A percentile compares a stretch with the other conserved stretches of the same genome.
Evolutionary conservation across 2,888 invertebrate genomes (phyloP).

Genomic region (Lasioglossum pauxillum): DNA sequence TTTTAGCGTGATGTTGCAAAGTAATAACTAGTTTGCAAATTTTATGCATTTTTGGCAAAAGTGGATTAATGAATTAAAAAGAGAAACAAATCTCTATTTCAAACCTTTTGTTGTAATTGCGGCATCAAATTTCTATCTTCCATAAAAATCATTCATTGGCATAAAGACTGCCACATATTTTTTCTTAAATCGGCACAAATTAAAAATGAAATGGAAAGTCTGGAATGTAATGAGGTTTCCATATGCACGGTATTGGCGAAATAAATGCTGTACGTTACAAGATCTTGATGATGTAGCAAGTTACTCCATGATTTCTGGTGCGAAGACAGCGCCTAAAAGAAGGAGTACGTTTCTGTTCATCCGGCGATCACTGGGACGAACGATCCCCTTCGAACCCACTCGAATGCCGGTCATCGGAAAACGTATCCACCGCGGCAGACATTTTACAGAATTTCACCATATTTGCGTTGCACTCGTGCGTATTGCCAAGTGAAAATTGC

Average conservation of each 20-base stretch:
- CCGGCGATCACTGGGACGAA: not conserved
- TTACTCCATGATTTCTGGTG: not conserved
- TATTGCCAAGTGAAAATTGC: constrained; percentile 49
- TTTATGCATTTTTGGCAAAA: too few species aligned
- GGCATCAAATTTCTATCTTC: not conserved
- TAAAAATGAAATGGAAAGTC: not conserved
- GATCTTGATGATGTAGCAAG: not conserved
- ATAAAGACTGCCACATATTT: too few species aligned
- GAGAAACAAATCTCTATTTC: too few species aligned
- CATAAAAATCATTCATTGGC: not conserved
- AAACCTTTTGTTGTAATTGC: too few species aligned
- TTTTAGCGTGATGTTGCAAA: too few species aligned
- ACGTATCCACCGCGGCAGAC: constrained; percentile 36
- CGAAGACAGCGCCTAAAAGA: not conserved
- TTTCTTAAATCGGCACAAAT: not conserved
- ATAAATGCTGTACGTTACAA: not conserved
- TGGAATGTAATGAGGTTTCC: not conserved
- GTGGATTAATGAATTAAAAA: too few species aligned
- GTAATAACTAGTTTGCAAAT: too few species aligned
- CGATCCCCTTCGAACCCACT: constrained; percentile 14
- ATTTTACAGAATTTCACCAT: constrained; percentile 51
- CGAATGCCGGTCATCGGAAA: constrained; percentile 33
- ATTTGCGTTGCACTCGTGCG: constrained; percentile 54
- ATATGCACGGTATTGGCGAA: not conserved
- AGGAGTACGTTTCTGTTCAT: not conserved